A percentile compares a stretch with the other conserved stretches of the same genome.
phyloP scores from a whole-genome alignment of 2,113 vertebrate species.

The Paraplagusia blochii region DNA sequence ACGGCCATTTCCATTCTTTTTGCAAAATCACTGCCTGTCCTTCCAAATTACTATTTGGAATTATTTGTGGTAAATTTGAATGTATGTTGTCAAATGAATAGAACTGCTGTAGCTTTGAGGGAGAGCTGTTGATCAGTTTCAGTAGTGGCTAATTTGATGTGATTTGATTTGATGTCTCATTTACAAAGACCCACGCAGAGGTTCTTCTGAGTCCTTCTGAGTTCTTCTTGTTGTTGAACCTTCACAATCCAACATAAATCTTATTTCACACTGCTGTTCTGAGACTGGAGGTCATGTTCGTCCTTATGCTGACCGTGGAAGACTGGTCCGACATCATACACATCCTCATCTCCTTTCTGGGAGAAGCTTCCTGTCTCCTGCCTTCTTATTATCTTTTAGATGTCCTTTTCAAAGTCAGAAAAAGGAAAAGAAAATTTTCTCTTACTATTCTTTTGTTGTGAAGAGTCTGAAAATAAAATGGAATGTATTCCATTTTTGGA shows the following conservation, averaged over 20 bases:
- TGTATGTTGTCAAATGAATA: no score
- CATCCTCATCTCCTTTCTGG: constrained; percentile 75
- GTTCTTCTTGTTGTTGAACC: constrained; percentile 18
- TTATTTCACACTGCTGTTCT: constrained; percentile 74
- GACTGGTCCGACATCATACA: constrained; percentile 81
- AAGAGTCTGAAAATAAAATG: no score
- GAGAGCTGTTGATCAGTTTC: no score
- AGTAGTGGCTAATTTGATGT: no score
- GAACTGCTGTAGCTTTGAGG: no score
- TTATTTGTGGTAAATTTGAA: no score
- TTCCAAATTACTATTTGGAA: no score
- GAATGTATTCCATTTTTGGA: constrained; percentile 11
- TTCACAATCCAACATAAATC: constrained; percentile 23
- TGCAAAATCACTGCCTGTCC: no score
- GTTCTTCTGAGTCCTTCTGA: no score
- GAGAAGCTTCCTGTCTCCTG: constrained; percentile 81
- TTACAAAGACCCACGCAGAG: no score
- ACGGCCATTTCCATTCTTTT: no score
- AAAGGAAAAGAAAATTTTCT: neutral
- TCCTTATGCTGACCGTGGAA: constrained; percentile 84
- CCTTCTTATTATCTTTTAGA: constrained; percentile 65
- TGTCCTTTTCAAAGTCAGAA: constrained; percentile 51
- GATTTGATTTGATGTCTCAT: no score
- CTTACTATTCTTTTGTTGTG: neutral
- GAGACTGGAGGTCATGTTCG: constrained; percentile 79